Conservation (phyloP, 2,888 invertebrate genomes). For the Caenorhabditis sp. region DNA sequence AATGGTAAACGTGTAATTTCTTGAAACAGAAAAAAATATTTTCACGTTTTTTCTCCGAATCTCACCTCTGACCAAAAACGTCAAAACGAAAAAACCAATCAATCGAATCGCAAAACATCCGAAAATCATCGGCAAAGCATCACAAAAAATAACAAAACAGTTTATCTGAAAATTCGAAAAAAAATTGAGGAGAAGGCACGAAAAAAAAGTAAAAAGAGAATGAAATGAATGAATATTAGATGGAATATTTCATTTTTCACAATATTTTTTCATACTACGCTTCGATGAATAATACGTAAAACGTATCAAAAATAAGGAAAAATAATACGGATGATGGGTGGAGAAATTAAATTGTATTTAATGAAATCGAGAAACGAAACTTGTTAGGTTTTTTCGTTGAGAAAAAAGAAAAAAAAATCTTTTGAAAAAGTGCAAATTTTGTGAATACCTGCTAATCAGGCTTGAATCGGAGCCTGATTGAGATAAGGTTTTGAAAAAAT, state of each 20-base stretch:
- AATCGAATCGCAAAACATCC: slow-evolving; percentile 11
- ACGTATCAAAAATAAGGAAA: background rate
- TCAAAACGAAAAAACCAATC: background rate
- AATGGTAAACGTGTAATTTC: too few relatives aligned
- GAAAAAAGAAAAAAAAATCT: too few relatives aligned
- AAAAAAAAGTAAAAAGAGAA: background rate
- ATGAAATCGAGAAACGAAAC: too few relatives aligned
- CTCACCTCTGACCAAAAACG: background rate
- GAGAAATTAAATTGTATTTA: too few relatives aligned
- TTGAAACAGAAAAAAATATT: background rate
- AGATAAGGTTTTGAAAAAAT: too few relatives aligned
- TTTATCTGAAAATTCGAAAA: too few relatives aligned
- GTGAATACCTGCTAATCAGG: too few relatives aligned
- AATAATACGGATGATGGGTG: too few relatives aligned
- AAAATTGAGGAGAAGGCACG: background rate
- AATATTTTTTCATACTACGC: background rate
- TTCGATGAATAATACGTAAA: background rate
- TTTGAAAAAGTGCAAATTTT: too few relatives aligned
- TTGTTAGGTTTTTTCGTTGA: too few relatives aligned
- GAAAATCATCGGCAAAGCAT: slow-evolving; percentile 39
- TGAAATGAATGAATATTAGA: slow-evolving; percentile 39
- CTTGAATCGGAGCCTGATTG: too few relatives aligned
- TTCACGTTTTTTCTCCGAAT: background rate
- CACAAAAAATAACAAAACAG: slow-evolving; percentile 6
- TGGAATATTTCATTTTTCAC: slow-evolving; percentile 33